Base-by-base conservation (phyloP, 2,113 vertebrate species). In the Dissostichus mawsoni region DNA sequence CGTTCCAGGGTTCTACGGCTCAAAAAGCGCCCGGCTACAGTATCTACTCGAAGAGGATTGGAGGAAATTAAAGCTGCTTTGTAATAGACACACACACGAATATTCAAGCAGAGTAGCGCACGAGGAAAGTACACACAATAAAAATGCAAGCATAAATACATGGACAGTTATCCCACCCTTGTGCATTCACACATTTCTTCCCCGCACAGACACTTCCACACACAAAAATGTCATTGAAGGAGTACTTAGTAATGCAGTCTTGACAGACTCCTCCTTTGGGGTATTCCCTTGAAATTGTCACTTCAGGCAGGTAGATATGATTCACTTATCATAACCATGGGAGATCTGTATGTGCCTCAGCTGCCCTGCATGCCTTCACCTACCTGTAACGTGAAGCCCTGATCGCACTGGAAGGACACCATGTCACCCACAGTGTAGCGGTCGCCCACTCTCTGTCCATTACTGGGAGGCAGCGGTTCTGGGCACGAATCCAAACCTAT, bases 401-500 rank as follows among this genome's bases (percentile, higher is more conserved):
- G 97, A 80, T 98, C 97, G 78, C 98, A 99, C 65, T 97, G 96
- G 92, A 99, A 99, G 13, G 97, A 98, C n/a, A 99, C 96, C 72
- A 99, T 97, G 74, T 99, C 98, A 13, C 97, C 97, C 89, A 99
- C 98, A 80, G 98, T 97, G 70, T 96, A 99, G 89, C 98, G 95
- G 78, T 99, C 97, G 71, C 98, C 98, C 86, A 97, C 87, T 93
- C 95, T 97, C 78, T 96, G 92, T 47, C 97, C 97, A 61, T 95
- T 98, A 94, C 95, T 96, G 83, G 97, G 98, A 5, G 95, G 95
- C 80, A 95, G 95, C 1, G 98, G 98, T 89, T 99, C 98, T 82
- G 98, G 97, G 92, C 98, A 99, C 63, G 98, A 99, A 92, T 99
- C 97, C 94, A 99, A 96, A 95, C 98, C 98, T 94, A 99, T 98